Evolutionary conservation across 2,888 invertebrate genomes (phyloP).

Genomic region (Scrobipalpa atriplicella): DNA sequence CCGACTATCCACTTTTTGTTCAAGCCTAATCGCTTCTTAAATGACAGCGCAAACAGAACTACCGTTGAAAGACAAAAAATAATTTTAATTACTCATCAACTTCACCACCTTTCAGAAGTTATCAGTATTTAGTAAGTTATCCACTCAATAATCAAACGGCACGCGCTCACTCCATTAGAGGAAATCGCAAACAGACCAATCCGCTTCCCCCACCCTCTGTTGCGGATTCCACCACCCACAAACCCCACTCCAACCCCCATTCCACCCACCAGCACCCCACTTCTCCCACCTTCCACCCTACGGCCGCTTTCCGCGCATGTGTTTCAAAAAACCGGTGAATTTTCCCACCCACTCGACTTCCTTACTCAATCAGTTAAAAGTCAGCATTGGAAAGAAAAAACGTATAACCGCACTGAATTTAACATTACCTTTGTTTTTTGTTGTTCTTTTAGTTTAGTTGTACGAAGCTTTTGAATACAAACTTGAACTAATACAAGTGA

Average conservation of each 20-base stretch:
- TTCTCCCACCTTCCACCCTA: slow-evolving; percentile 24
- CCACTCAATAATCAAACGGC: slow-evolving; percentile 32
- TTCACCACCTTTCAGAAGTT: slow-evolving; percentile 22
- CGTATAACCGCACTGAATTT: slow-evolving; percentile 14
- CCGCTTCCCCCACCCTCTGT: slow-evolving; percentile 33
- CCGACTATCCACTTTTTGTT: too few relatives aligned
- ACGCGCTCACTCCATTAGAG: slow-evolving; percentile 35
- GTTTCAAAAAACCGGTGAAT: slow-evolving; percentile 28
- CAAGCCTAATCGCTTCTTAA: not conserved
- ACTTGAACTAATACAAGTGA: too few relatives aligned
- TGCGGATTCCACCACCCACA: slow-evolving; percentile 25
- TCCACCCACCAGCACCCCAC: slow-evolving; percentile 20
- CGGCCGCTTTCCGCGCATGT: slow-evolving; percentile 30
- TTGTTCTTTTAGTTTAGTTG: slow-evolving; percentile 10
- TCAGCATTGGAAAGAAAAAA: slow-evolving; percentile 20
- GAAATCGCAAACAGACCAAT: slow-evolving; percentile 38
- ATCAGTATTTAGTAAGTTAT: slow-evolving; percentile 31
- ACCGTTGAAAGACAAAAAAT: not conserved
- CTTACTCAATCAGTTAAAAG: slow-evolving; percentile 30
- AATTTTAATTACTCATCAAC: slow-evolving; percentile 19
- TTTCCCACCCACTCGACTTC: slow-evolving; percentile 19
- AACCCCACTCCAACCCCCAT: slow-evolving; percentile 18
- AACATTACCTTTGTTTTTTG: not conserved
- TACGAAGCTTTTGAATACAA: not conserved
- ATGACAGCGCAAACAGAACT: not conserved